These are phyloP conservation scores for Hippocampus mohnikei DNA, from an alignment of 2,113 vertebrate species.

Conservation along the genomic window DNA sequence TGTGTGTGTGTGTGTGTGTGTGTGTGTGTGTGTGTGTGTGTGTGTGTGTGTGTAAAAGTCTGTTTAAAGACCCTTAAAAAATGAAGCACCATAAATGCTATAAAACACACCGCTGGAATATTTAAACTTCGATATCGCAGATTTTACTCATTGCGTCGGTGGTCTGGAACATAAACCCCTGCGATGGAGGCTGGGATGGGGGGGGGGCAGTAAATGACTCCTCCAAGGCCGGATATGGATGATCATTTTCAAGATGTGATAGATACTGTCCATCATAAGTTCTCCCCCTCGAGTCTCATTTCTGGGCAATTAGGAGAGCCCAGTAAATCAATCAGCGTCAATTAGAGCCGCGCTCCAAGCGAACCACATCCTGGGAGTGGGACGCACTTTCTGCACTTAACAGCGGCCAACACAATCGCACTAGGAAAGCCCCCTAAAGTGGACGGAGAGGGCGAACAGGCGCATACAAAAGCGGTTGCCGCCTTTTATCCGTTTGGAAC, in stretches of 20 bases:
- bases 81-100: too few species aligned
- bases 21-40: too few species aligned
- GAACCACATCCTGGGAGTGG: conserved; percentile 67
- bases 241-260: conserved; percentile 28
- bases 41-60: too few species aligned
- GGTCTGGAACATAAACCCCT: too few species aligned
- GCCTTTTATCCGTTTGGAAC: conserved; percentile 51
- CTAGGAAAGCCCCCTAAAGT: conserved; percentile 48
- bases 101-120: too few species aligned
- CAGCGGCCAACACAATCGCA: conserved; percentile 67
- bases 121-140: too few species aligned
- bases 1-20: too few species aligned
- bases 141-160: too few species aligned
- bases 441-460: conserved; percentile 43
- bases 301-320: conserved; percentile 60
- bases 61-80: too few species aligned
- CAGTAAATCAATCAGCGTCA: conserved; percentile 76
- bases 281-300: conserved; percentile 39
- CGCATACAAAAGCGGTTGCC: conserved; percentile 46
- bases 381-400: conserved; percentile 54
- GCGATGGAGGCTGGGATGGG: too few species aligned
- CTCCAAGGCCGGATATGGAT: conserved; percentile 2
- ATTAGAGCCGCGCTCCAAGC: conserved; percentile 70
- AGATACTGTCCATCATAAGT: conserved; percentile 30
- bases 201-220: too few species aligned